These are phyloP conservation scores for Drosophila putrida DNA, from an alignment of 2,888 invertebrate species.

Conservation along the genomic window DNA sequence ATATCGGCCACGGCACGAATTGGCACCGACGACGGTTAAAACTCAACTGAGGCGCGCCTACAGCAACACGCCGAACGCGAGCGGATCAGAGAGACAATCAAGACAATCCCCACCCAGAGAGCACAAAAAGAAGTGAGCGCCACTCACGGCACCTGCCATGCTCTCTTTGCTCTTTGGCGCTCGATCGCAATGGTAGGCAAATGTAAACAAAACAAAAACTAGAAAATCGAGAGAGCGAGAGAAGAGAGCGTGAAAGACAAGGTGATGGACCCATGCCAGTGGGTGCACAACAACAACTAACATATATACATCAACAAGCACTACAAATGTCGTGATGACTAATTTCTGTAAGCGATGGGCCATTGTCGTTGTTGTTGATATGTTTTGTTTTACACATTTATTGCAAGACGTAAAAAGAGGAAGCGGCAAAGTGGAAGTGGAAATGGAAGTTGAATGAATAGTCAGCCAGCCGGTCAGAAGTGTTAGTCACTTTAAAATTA, in stretches of 20 bases:
- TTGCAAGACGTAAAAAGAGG: slow-evolving; percentile 58
- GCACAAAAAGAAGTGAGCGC: slow-evolving; percentile 37
- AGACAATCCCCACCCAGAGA: slow-evolving; percentile 17
- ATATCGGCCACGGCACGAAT: slow-evolving; percentile 77
- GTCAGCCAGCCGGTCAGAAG: slow-evolving; percentile 19
- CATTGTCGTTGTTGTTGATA: slow-evolving; percentile 25
- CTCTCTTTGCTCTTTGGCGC: slow-evolving; percentile 56
- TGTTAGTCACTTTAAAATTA: slow-evolving; percentile 66
- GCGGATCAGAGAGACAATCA: slow-evolving; percentile 49
- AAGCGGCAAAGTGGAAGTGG: slow-evolving; percentile 75
- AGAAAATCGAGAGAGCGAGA: slow-evolving; percentile 3
- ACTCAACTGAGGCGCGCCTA: slow-evolving; percentile 67
- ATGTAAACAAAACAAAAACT: slow-evolving; percentile 75
- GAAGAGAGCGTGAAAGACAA: slow-evolving; percentile 40
- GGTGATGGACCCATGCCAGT: slow-evolving; percentile 72
- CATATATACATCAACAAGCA: slow-evolving; percentile 10
- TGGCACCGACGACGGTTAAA: slow-evolving; percentile 77
- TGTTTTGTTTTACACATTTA: slow-evolving; percentile 53
- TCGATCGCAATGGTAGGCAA: slow-evolving; percentile 57
- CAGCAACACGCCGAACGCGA: slow-evolving; percentile 54
- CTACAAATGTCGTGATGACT: slow-evolving; percentile 48
- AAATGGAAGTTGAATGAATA: slow-evolving; percentile 52
- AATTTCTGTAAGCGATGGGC: slow-evolving; percentile 45
- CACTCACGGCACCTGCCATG: slow-evolving; percentile 52
- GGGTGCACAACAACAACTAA: slow-evolving; percentile 57